phyloP scores from a whole-genome alignment of 1,140 invertebrate species.

The Akabosia matsudoensis region DNA sequence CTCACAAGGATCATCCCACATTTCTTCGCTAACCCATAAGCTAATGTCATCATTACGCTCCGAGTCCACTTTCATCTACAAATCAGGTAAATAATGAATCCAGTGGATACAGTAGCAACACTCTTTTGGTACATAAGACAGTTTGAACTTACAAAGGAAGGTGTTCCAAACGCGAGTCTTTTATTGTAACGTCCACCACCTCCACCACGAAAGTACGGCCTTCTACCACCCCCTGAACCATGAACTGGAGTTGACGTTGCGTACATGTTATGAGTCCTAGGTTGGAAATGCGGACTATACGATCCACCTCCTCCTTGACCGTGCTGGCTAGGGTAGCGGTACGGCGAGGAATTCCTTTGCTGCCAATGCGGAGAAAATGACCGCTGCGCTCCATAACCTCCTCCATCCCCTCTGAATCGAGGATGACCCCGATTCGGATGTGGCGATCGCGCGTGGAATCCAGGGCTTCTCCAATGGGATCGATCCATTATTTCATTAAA shows the following conservation, averaged over 20 bases:
- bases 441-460: not conserved
- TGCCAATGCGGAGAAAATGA: constrained; percentile 22
- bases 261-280: not conserved
- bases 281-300: not conserved
- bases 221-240: not conserved
- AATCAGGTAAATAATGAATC: not conserved
- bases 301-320: not conserved
- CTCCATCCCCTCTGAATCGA: constrained; percentile 21
- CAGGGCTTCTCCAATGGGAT: not conserved
- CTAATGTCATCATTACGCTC: constrained; percentile 28
- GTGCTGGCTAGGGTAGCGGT: not conserved
- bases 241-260: constrained; percentile 15
- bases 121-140: not conserved
- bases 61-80: not conserved
- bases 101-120: not conserved
- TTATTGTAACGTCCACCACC: not conserved
- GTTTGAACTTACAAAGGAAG: not conserved
- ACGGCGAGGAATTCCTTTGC: constrained; percentile 17
- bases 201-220: not conserved
- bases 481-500: not conserved
- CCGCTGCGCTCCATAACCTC: constrained; percentile 6
- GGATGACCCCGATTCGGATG: not conserved
- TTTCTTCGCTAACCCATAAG: constrained; percentile 38
- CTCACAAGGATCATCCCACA: constrained; percentile 29
- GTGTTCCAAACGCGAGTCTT: not conserved